phyloP scores from a whole-genome alignment of 2,113 vertebrate genomes.

The Hemiprocne comata region DNA sequence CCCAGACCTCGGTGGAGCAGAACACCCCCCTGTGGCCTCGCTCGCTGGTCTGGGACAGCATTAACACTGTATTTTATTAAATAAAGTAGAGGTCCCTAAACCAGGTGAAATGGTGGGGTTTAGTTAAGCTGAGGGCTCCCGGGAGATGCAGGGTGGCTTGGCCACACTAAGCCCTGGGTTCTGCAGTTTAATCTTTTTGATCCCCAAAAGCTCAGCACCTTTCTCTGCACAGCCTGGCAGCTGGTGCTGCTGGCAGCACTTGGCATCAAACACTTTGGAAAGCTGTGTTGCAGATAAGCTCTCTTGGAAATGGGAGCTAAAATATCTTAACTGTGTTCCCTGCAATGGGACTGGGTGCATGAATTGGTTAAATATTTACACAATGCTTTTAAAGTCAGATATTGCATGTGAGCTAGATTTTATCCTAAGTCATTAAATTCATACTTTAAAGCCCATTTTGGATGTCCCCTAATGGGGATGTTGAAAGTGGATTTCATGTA shows the following conservation, averaged over 20 bases:
- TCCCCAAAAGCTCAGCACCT: neutral
- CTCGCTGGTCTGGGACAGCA: neutral
- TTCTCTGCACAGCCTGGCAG: neutral
- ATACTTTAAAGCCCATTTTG: neutral
- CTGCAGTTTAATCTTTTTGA: neutral
- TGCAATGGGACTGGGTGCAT: neutral
- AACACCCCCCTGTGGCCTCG: neutral
- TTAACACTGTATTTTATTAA: neutral
- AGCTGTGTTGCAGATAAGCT: neutral
- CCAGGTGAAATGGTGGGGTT: neutral
- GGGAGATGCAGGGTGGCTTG: neutral
- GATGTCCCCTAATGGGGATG: neutral
- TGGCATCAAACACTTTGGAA: neutral
- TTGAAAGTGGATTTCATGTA: neutral
- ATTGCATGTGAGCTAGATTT: rapidly evolving
- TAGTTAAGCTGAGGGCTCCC: neutral
- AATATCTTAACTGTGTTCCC: neutral
- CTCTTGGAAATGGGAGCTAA: neutral
- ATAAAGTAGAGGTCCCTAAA: neutral
- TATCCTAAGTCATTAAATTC: neutral
- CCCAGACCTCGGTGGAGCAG: neutral
- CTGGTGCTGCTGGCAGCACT: neutral
- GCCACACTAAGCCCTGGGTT: neutral
- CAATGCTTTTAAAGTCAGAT: neutral
- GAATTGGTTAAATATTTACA: neutral